Base-by-base conservation (phyloP, 2,113 vertebrate species). In the Anser brachyrhynchus region DNA sequence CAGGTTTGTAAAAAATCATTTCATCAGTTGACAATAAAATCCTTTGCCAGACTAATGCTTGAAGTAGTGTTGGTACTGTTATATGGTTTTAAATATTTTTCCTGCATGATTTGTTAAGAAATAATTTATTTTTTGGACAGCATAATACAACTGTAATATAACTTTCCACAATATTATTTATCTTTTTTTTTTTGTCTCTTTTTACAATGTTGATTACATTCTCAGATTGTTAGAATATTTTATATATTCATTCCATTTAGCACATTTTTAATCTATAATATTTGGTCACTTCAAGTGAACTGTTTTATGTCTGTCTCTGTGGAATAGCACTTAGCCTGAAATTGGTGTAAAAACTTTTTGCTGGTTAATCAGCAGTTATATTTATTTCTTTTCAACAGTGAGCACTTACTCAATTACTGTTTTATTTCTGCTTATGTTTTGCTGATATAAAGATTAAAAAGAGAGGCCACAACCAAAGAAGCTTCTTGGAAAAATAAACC, bases 1-100 rank as follows among this genome's bases (percentile, higher is more conserved):
- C 98, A 99, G 99, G 99, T 99, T 91, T 91, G 97, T 96, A n/a
- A 88, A 87, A 94, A 43, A 1, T 37, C 14, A 5, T 83, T 78
- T 90, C 93, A 9, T 72, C 44, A 59, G 10, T 46, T 76, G 31
- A 31, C 70, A 83, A 17, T 64, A 26, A 90, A 82, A 75, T 62
- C 25, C 59, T 92, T 87, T 89, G 44, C 21, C 31, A 57, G n/a
- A 66, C 35, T 92, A 82, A 86, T 81, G 23, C 52, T 44, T 80
- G 39, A 80, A 81, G 28, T 62, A 31, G 14, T 82, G 80, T 54
- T 87, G 31, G 5, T 78, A 75, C 20, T 81, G 13, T 87, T 61
- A 55, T 39, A 18, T n/a, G 71, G 10, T 29, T 84, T 39, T 59
- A 13, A 7, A 16, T 86, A 59, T 88, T 87, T 72, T 22, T 7